Conservation (phyloP, 2,888 invertebrate genomes). For the Biston stratarius region DNA sequence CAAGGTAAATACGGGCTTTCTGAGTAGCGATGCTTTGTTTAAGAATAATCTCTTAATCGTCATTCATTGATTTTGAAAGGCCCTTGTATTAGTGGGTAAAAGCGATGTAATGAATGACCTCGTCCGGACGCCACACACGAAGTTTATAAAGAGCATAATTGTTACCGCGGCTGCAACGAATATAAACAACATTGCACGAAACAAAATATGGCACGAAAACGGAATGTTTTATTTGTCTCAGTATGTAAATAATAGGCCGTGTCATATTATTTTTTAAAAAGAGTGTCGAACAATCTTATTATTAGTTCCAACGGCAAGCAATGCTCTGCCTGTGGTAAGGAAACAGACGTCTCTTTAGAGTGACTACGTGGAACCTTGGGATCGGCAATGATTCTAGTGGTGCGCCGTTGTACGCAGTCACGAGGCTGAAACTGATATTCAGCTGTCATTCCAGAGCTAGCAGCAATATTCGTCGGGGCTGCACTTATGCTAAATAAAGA, state of each 20-base stretch:
- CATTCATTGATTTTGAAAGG: constrained; percentile 36
- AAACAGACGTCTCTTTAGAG: no score
- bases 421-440: no score
- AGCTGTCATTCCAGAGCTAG: no score
- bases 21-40: constrained; percentile 44
- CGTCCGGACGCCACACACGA: constrained; percentile 55
- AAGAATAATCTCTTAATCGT: constrained; percentile 24
- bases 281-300: not conserved
- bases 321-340: no score
- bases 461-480: no score
- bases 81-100: constrained; percentile 41
- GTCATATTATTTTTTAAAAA: constrained; percentile 8
- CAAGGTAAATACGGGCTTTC: constrained; percentile 56
- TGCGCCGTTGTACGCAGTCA: no score
- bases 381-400: no score
- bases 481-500: no score
- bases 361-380: no score
- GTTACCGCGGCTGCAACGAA: constrained; percentile 30
- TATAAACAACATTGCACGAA: constrained; percentile 31
- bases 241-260: constrained; percentile 25
- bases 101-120: constrained; percentile 50
- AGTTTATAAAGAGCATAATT: constrained; percentile 53
- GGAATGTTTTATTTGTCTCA: constrained; percentile 22
- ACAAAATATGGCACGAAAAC: constrained; percentile 26
- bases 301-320: not conserved